Evolutionary conservation across 2,888 invertebrate species (phyloP).

Genomic region (Escarpia spicata): DNA sequence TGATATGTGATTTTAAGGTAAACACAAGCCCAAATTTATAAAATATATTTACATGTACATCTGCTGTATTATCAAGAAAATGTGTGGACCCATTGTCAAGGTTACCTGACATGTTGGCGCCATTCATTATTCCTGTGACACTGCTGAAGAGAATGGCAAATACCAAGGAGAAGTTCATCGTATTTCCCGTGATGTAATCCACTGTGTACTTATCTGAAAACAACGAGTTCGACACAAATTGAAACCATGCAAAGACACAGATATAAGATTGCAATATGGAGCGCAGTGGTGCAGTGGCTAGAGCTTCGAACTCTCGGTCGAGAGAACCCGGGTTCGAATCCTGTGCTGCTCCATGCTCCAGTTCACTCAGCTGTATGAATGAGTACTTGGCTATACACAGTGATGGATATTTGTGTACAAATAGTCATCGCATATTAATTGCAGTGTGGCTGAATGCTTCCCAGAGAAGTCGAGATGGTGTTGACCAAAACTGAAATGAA

Average conservation of each 20-base stretch:
- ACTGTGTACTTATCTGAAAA: slow-evolving; percentile 68
- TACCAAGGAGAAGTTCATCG: slow-evolving; percentile 89
- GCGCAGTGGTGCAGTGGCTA: background rate
- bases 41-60: background rate
- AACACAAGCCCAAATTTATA: background rate
- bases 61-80: background rate
- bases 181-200: slow-evolving; percentile 75
- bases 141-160: slow-evolving; percentile 98
- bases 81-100: background rate
- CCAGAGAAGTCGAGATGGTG: no score
- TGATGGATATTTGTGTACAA: no score
- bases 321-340: no score
- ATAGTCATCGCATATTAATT: no score
- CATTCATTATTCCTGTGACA: slow-evolving; percentile 99
- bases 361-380: no score
- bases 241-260: background rate
- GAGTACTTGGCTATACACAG: no score
- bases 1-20: background rate
- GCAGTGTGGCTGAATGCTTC: no score
- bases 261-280: background rate
- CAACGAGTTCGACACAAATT: background rate
- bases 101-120: slow-evolving; percentile 91
- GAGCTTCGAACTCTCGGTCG: no score
- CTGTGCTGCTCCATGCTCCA: no score
- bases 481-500: no score